A percentile compares a stretch with the other conserved stretches of the same genome.
Conservation (phyloP, 1,140 invertebrate genomes). For the Zaprionus nigranus region DNA sequence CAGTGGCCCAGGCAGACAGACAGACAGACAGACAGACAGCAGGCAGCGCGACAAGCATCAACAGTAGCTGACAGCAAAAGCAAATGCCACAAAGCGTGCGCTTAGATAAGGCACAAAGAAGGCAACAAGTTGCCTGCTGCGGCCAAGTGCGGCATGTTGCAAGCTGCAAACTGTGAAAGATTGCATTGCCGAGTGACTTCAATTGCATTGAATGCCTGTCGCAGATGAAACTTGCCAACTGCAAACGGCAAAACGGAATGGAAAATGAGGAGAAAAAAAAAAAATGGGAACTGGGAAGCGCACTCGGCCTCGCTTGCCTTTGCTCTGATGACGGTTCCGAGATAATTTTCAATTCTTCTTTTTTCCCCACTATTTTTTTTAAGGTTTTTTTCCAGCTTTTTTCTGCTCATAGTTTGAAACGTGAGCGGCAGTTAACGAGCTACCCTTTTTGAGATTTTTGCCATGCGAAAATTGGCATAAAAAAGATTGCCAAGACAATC, state of each 20-base stretch:
- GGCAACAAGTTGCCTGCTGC: conserved; percentile 29
- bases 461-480: conserved; percentile 64
- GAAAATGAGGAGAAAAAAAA: conserved; percentile 1
- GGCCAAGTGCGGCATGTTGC: conserved; percentile 35
- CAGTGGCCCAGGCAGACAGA: conserved; percentile 36
- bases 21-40: neutral
- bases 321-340: conserved; percentile 64
- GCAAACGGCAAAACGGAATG: conserved; percentile 1
- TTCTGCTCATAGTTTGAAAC: conserved; percentile 47
- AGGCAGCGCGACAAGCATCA: conserved; percentile 5
- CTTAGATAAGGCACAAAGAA: conserved; percentile 35
- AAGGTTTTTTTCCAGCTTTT: neutral
- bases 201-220: conserved; percentile 68
- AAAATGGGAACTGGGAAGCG: conserved; percentile 13
- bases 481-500: conserved; percentile 63
- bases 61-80: conserved; percentile 51
- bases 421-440: conserved; percentile 71
- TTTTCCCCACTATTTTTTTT: conserved; percentile 7
- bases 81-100: conserved; percentile 48
- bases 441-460: conserved; percentile 62
- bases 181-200: conserved; percentile 74
- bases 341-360: conserved; percentile 71
- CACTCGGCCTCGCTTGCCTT: conserved; percentile 38
- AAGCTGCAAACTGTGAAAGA: conserved; percentile 68
- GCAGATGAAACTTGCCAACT: conserved; percentile 60